phyloP scores from a whole-genome alignment of 1,140 invertebrate genomes.

The Bombus picipes region DNA sequence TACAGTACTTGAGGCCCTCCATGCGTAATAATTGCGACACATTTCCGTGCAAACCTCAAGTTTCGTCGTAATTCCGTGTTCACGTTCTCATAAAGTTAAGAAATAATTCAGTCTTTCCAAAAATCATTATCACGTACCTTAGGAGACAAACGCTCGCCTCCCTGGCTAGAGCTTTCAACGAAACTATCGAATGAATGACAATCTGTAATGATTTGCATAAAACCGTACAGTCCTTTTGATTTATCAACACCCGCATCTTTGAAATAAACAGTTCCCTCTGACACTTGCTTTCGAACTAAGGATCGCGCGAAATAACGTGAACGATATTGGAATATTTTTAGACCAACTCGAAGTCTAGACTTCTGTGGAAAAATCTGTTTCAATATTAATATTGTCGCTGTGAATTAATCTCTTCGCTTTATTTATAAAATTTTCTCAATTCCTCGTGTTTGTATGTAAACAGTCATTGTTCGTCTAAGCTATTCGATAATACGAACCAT shows the following conservation, averaged over 20 bases:
- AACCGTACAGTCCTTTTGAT: background rate
- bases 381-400: background rate
- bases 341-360: background rate
- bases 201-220: background rate
- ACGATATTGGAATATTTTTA: background rate
- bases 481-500: no score
- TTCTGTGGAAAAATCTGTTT: background rate
- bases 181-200: conserved; percentile 1
- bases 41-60: conserved; percentile 7
- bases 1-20: conserved; percentile 48
- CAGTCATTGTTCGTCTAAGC: no score
- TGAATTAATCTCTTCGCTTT: background rate
- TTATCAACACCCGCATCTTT: background rate
- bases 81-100: background rate
- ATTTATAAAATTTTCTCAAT: background rate
- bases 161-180: background rate
- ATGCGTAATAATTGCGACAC: conserved; percentile 32
- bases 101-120: conserved; percentile 12
- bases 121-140: background rate
- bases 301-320: background rate
- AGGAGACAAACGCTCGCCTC: background rate
- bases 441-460: background rate
- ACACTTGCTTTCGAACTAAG: background rate
- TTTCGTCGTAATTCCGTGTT: conserved; percentile 1
- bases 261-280: background rate